Percentiles rank a stretch among this genome's conserved stretches.
phyloP scores from a whole-genome alignment of 2,888 invertebrate species.

The Merodon equestris region DNA sequence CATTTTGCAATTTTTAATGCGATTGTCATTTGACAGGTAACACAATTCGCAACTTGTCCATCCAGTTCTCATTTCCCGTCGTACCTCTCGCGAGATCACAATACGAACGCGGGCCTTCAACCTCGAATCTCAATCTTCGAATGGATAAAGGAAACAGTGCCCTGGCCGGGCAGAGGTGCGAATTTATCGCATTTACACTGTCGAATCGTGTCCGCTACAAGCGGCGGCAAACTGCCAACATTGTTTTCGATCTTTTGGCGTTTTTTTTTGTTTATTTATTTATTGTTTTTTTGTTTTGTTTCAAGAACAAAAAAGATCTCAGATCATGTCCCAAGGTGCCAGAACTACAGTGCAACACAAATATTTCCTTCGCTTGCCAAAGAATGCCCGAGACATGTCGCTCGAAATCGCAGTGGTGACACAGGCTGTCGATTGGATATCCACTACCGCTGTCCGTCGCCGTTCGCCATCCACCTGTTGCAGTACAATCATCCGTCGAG shows the following conservation, averaged over 20 bases:
- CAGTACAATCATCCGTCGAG: slow-evolving; percentile 2
- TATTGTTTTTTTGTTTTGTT: too few relatives aligned
- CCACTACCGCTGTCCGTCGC: slow-evolving; percentile 30
- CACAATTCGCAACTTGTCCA: slow-evolving; percentile 69
- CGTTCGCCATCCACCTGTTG: slow-evolving; percentile 53
- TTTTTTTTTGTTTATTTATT: too few relatives aligned
- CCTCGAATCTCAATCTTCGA: slow-evolving; percentile 15
- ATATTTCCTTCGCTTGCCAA: slow-evolving; percentile 9
- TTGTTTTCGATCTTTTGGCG: slow-evolving; percentile 33
- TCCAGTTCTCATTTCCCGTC: slow-evolving; percentile 9
- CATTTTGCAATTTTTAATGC: slow-evolving; percentile 70
- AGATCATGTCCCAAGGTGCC: slow-evolving; percentile 40
- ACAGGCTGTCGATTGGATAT: slow-evolving; percentile 11
- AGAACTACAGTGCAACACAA: slow-evolving; percentile 26
- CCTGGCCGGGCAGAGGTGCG: slow-evolving; percentile 12
- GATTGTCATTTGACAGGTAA: slow-evolving; percentile 71
- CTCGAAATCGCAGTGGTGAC: slow-evolving; percentile 23
- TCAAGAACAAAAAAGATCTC: slow-evolving; percentile 29
- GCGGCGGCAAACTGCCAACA: slow-evolving; percentile 46
- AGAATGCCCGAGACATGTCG: too few relatives aligned
- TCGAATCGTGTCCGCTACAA: slow-evolving; percentile 49
- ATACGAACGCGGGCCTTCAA: slow-evolving; percentile 5
- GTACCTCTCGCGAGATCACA: slow-evolving; percentile 40
- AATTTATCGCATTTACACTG: slow-evolving; percentile 57
- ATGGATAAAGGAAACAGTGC: slow-evolving; percentile 36